Evolutionary conservation across 2,888 invertebrate genomes (phyloP).

Genomic region (Eurytoma adleriae): DNA sequence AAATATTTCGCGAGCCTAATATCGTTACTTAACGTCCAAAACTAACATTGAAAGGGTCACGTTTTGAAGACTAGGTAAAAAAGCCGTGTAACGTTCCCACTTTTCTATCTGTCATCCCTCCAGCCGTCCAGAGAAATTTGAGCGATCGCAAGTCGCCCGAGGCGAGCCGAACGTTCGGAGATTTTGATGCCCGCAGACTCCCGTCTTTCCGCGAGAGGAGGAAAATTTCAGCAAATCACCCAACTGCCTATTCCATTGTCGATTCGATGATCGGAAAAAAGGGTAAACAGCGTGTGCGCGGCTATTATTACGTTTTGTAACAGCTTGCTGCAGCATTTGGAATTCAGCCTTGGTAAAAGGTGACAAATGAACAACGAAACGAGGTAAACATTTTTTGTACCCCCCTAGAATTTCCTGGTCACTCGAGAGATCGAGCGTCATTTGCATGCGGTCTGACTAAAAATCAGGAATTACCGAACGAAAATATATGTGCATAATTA

Average conservation of each 20-base stretch:
- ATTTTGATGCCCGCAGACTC: constrained; percentile 50
- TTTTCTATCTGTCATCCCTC: too few species aligned
- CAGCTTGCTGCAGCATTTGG: too few species aligned
- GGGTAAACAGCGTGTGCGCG: too few species aligned
- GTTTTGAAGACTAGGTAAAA: constrained; percentile 3
- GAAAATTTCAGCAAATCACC: constrained; percentile 37
- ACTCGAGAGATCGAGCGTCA: too few species aligned
- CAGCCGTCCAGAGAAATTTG: constrained; percentile 65
- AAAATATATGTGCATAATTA: constrained; percentile 29
- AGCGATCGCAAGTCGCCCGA: constrained; percentile 61
- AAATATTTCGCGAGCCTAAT: too few species aligned
- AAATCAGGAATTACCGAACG: constrained; percentile 11
- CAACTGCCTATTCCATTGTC: too few species aligned
- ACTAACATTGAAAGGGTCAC: constrained; percentile 40
- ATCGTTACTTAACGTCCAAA: background rate
- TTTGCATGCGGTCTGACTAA: constrained; percentile 2
- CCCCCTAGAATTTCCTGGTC: background rate
- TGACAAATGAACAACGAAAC: too few species aligned
- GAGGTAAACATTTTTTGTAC: background rate
- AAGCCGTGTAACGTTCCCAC: background rate
- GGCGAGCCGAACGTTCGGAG: constrained; percentile 34
- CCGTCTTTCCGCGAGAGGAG: constrained; percentile 56
- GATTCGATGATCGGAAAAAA: too few species aligned
- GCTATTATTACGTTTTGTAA: too few species aligned
- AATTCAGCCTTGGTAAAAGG: too few species aligned